Evolutionary conservation across 2,888 invertebrate genomes (phyloP).

Genomic region (Cynaeus angustus): DNA sequence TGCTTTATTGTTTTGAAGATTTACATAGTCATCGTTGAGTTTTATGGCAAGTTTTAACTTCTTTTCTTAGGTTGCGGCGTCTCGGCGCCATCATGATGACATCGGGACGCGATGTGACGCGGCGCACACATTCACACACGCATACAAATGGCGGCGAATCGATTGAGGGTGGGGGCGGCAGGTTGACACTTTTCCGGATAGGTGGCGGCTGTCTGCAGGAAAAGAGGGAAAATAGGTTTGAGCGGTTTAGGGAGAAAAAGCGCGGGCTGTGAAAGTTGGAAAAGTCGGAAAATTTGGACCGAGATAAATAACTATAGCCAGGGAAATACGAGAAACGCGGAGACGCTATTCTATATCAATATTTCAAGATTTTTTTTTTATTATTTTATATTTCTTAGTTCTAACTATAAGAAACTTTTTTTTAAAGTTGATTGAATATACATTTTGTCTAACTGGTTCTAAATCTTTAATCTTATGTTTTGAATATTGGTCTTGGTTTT

Average conservation of each 20-base stretch:
- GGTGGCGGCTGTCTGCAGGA: constrained; percentile 58
- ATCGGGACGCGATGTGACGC: constrained; percentile 59
- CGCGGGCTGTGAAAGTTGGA: not conserved
- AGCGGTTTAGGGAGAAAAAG: constrained; percentile 22
- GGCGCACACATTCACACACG: constrained; percentile 59
- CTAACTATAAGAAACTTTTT: too few species aligned
- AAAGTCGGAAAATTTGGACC: not conserved
- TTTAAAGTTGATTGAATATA: too few species aligned
- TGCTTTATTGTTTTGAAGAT: constrained; percentile 26
- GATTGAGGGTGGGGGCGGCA: constrained; percentile 56
- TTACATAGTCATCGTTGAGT: constrained; percentile 29
- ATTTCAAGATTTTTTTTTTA: too few species aligned
- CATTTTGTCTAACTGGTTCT: too few species aligned
- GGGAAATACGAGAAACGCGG: too few species aligned
- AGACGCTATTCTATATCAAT: too few species aligned
- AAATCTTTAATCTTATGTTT: too few species aligned
- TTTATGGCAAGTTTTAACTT: constrained; percentile 13
- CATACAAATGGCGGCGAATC: constrained; percentile 60
- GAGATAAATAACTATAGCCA: too few species aligned
- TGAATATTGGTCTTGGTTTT: too few species aligned
- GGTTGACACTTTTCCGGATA: constrained; percentile 59
- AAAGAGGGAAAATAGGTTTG: constrained; percentile 29
- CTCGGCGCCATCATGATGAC: constrained; percentile 59
- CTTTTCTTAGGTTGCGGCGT: constrained; percentile 4
- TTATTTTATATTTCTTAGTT: too few species aligned